Conservation (phyloP, 1,140 invertebrate genomes). For the Fopius arisanus region DNA sequence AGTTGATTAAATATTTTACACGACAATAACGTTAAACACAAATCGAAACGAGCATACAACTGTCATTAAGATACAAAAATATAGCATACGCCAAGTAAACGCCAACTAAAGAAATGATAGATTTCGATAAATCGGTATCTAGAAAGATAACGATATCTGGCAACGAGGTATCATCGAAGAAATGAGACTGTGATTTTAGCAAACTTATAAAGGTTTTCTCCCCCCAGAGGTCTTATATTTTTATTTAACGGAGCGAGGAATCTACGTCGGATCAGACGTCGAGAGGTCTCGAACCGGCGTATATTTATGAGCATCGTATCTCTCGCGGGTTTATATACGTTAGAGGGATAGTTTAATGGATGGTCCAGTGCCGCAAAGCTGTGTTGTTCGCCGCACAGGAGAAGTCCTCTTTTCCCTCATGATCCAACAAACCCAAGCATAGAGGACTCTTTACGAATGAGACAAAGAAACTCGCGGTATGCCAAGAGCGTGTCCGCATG, state of each 20-base stretch:
- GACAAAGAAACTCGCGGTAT: constrained; percentile 7
- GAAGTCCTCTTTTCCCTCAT: constrained; percentile 27
- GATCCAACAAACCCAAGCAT: background rate
- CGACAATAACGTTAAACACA: too few relatives aligned
- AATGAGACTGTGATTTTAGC: background rate
- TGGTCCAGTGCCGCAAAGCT: constrained; percentile 56
- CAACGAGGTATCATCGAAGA: too few relatives aligned
- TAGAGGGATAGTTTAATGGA: constrained; percentile 53
- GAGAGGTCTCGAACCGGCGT: constrained; percentile 43
- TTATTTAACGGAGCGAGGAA: constrained; percentile 45
- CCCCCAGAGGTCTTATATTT: background rate
- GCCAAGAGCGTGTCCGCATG: background rate
- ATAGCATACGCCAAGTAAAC: too few relatives aligned
- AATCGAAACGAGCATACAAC: too few relatives aligned
- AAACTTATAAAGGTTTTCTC: constrained; percentile 4
- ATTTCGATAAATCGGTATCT: too few relatives aligned
- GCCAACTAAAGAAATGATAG: too few relatives aligned
- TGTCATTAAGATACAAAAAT: too few relatives aligned
- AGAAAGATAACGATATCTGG: too few relatives aligned
- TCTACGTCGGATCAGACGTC: constrained; percentile 56
- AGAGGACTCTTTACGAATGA: background rate
- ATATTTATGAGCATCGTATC: constrained; percentile 63
- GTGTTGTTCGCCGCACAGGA: constrained; percentile 48
- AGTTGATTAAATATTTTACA: too few relatives aligned
- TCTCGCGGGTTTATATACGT: constrained; percentile 38